Evolutionary conservation across 2,888 invertebrate genomes (phyloP).

Genomic region (Liodrosophila aerea): DNA sequence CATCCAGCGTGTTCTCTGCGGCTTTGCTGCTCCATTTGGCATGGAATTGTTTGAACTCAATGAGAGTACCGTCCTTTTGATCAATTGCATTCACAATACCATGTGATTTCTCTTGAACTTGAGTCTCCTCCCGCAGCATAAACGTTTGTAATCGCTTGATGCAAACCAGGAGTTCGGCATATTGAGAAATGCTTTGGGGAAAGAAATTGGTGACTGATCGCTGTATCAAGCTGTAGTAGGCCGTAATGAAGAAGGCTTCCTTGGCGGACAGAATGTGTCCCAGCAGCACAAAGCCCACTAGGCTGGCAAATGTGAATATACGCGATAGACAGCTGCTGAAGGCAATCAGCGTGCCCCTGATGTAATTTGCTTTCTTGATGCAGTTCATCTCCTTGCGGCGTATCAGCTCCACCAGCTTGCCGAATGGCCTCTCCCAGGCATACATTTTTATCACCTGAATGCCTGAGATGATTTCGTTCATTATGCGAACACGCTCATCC

Average conservation of each 20-base stretch:
- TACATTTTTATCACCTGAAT: conserved; percentile 98
- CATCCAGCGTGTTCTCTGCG: conserved; percentile 86
- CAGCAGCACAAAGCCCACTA: conserved; percentile 88
- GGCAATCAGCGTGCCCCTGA: conserved; percentile 89
- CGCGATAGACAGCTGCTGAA: conserved; percentile 94
- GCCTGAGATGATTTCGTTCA: conserved; percentile 94
- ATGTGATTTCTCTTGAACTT: conserved; percentile 59
- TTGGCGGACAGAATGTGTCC: conserved; percentile 90
- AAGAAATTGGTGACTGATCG: conserved; percentile 93
- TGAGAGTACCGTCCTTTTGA: conserved; percentile 35
- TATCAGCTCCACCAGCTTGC: conserved; percentile 87
- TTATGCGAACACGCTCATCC: conserved; percentile 93
- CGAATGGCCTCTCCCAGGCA: conserved; percentile 95
- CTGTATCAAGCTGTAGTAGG: conserved; percentile 93
- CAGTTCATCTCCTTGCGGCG: conserved; percentile 85
- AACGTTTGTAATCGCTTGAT: conserved; percentile 84
- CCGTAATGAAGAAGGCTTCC: conserved; percentile 92
- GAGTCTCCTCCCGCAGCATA: conserved; percentile 84
- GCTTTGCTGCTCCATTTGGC: conserved; percentile 87
- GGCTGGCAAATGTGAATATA: conserved; percentile 91
- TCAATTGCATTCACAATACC: not conserved
- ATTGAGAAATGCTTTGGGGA: conserved; percentile 87
- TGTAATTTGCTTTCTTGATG: conserved; percentile 88
- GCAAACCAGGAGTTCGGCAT: conserved; percentile 85
- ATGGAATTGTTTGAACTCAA: conserved; percentile 85